These are phyloP conservation scores for Protonibea diacanthus DNA, from an alignment of 2,797 vertebrate genomes.

Conservation along the genomic window DNA sequence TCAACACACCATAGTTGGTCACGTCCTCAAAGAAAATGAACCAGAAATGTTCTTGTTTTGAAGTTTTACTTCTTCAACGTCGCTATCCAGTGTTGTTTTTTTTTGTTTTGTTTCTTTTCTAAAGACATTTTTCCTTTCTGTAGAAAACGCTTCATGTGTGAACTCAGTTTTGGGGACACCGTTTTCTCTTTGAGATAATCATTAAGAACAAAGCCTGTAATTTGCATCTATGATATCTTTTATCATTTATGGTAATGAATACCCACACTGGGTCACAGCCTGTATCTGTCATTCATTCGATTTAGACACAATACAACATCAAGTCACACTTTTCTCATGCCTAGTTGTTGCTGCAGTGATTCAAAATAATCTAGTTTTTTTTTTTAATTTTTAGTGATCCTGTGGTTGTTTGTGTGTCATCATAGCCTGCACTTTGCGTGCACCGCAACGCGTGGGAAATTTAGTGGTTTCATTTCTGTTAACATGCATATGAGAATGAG, in stretches of 20 bases:
- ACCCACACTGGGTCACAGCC: conserved; percentile 37
- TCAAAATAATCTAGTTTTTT: conserved; percentile 8
- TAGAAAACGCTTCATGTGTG: conserved; percentile 1
- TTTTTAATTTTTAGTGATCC: conserved; percentile 4
- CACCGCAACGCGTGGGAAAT: conserved; percentile 19
- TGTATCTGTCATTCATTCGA: conserved; percentile 9
- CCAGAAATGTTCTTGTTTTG: not conserved
- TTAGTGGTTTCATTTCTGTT: conserved; percentile 16
- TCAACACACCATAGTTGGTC: not conserved
- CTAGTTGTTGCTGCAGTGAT: conserved; percentile 13
- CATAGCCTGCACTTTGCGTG: not conserved
- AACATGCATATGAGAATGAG: conserved; percentile 13
- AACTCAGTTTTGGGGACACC: not conserved
- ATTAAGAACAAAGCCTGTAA: conserved; percentile 41
- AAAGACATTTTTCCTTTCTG: not conserved
- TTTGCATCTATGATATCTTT: conserved; percentile 38
- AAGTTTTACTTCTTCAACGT: not conserved
- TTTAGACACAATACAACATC: conserved; percentile 12
- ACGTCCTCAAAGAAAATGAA: not conserved
- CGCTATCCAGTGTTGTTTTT: not conserved
- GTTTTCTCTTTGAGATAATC: conserved; percentile 18
- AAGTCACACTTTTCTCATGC: conserved; percentile 17
- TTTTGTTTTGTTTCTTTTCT: not conserved
- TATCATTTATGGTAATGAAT: conserved; percentile 42
- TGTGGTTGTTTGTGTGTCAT: conserved; percentile 6